These are phyloP conservation scores for Lepus townsendii DNA, from an alignment of 2,797 vertebrate species.

Conservation along the genomic window DNA sequence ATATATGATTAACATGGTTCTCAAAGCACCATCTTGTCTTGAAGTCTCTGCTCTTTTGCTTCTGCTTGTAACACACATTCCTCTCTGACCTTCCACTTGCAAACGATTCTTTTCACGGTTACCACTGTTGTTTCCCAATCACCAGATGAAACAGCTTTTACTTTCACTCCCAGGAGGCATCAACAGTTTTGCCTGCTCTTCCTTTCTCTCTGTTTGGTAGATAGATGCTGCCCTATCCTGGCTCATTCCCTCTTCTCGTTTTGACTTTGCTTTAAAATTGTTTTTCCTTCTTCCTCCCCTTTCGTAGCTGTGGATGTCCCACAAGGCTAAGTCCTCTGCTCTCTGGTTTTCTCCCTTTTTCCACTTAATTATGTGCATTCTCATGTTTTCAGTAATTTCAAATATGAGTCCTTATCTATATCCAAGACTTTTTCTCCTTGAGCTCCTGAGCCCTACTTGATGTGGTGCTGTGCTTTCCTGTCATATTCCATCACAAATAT, in stretches of 20 bases:
- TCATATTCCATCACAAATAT: not conserved
- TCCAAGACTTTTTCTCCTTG: not conserved
- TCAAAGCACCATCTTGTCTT: not conserved
- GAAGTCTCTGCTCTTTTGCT: not conserved
- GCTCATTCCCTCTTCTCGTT: not conserved
- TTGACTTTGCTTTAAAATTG: not conserved
- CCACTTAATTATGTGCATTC: not conserved
- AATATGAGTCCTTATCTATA: not conserved
- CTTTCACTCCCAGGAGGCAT: not conserved
- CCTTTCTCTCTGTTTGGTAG: not conserved
- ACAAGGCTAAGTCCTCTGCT: not conserved
- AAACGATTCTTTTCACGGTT: not conserved
- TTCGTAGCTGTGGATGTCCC: not conserved
- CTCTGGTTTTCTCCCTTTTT: not conserved
- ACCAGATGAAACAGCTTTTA: not conserved
- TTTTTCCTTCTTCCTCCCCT: constrained; percentile 9
- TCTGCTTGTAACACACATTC: not conserved
- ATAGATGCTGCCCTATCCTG: not conserved
- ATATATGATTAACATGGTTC: not conserved
- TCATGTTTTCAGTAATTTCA: not conserved
- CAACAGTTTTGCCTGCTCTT: not conserved
- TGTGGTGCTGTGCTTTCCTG: not conserved
- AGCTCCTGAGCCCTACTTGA: not conserved
- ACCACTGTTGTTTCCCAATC: not conserved
- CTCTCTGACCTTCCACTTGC: not conserved